A percentile compares a stretch with the other conserved stretches of the same genome.
Conservation (phyloP, 2,113 vertebrate species). For the Brachyhypopomus occidentalis region DNA sequence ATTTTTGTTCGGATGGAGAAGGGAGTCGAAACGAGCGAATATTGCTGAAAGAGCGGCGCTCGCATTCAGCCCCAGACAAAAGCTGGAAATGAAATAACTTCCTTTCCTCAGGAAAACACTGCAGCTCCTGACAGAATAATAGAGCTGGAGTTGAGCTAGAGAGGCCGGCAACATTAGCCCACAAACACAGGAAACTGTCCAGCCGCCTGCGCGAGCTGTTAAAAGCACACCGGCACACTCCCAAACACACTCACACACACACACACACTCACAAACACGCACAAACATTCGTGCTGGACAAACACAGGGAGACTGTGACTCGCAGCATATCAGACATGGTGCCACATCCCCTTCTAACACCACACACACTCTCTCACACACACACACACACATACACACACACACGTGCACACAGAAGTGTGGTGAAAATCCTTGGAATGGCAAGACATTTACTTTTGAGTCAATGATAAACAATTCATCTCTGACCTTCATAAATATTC, state of each 20-base stretch:
- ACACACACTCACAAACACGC: slow-evolving; percentile 45
- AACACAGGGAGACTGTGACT: slow-evolving; percentile 6
- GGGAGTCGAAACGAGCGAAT: slow-evolving; percentile 89
- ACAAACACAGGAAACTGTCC: slow-evolving; percentile 87
- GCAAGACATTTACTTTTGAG: slow-evolving; percentile 71
- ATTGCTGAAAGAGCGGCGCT: slow-evolving; percentile 98
- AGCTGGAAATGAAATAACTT: slow-evolving; percentile 99
- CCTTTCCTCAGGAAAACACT: slow-evolving; percentile 85
- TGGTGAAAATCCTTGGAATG: slow-evolving; percentile 73
- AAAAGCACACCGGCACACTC: slow-evolving; percentile 68
- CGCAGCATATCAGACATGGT: slow-evolving; percentile 43
- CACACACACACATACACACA: slow-evolving; percentile 64
- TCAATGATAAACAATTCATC: slow-evolving; percentile 66
- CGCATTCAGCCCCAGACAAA: slow-evolving; percentile 95
- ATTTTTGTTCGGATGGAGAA: slow-evolving; percentile 94
- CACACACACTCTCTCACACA: slow-evolving; percentile 46
- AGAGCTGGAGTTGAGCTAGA: slow-evolving; percentile 81
- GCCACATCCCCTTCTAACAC: slow-evolving; percentile 46
- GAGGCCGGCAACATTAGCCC: slow-evolving; percentile 68
- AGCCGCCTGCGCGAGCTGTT: slow-evolving; percentile 83
- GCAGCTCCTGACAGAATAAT: slow-evolving; percentile 96
- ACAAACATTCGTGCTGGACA: slow-evolving; percentile 30
- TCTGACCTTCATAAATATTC: slow-evolving; percentile 68
- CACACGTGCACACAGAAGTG: slow-evolving; percentile 49
- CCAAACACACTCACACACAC: slow-evolving; percentile 42